Percentiles rank a stretch among this genome's conserved stretches.
These are phyloP conservation scores for Platerodrilus igneus DNA, from an alignment of 2,888 invertebrate genomes.

Conservation along the genomic window DNA sequence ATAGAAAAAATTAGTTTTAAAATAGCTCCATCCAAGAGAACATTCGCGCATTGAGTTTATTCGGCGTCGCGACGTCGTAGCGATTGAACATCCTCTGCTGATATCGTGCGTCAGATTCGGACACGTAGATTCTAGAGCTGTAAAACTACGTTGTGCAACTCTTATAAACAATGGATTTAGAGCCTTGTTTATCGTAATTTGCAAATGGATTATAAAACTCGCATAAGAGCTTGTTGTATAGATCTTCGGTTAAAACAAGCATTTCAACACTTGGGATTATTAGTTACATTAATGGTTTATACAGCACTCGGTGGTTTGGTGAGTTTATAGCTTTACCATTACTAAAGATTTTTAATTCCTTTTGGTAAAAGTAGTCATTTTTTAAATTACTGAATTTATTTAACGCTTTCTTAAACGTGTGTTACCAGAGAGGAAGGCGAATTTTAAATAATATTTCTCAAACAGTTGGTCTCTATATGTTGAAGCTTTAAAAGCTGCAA, in stretches of 20 bases:
- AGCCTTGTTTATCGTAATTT: constrained; percentile 38
- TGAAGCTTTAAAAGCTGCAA: too few species aligned
- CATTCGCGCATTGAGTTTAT: constrained; percentile 13
- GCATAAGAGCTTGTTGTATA: constrained; percentile 49
- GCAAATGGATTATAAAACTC: constrained; percentile 37
- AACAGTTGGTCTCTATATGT: too few species aligned
- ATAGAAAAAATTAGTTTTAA: too few species aligned
- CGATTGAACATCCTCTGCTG: constrained; percentile 5
- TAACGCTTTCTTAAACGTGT: too few species aligned
- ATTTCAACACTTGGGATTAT: constrained; percentile 67
- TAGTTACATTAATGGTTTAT: constrained; percentile 71
- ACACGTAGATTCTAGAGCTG: neutral
- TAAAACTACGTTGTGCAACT: neutral
- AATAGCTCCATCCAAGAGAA: too few species aligned
- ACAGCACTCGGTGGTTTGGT: constrained; percentile 78
- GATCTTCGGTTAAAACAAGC: constrained; percentile 61
- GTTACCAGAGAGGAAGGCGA: too few species aligned
- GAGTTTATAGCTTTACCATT: constrained; percentile 50
- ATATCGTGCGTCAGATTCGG: too few species aligned
- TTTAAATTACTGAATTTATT: constrained; percentile 2
- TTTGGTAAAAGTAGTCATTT: constrained; percentile 1
- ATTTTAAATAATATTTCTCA: too few species aligned
- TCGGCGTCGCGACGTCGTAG: constrained; percentile 26
- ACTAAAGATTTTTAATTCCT: constrained; percentile 1
- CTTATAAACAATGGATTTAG: constrained; percentile 26